Evolutionary conservation across 2,888 invertebrate species (phyloP), one percentile per base, ranked within the genome.

Genomic region (Auanema sp.): DNA sequence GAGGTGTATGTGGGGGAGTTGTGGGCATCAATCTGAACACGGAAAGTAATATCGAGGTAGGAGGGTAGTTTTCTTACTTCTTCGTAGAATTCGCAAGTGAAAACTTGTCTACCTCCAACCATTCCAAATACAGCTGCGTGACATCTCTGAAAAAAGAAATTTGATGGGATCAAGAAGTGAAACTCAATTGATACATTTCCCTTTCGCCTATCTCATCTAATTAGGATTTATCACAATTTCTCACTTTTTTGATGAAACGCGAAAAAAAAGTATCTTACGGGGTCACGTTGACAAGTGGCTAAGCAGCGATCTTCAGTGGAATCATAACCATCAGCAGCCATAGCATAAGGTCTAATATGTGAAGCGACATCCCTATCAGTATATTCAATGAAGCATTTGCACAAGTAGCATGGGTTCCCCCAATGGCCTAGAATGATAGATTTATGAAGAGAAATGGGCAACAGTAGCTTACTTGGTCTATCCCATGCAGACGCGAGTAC

Each of bases 61-160:
- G 6, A 33, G 10, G 10, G 49, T 16, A 12, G 40, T 10, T 51
- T 44, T 18, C 63, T 64, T 10, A 72, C 56, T 40, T 71, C 65
- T 58, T 79, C 75, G 61, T 83, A 83, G 53, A 79, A 68, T 56
- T 83, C 83, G 58, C 83, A 83, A 18, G 81, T 78, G 73, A 82
- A 83, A 40, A 83, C 78, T 44, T 75, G 70, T 40, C 81, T 63
- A 1, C 83, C 83, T 10, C 83, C 83, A 23, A 81, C 75, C 65
- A 79, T 72, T 24, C 83, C 83, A 57, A 78, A 83, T 16, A 81
- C 81, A 2, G 73, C 83, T 11, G 79, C 78, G 24, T 71, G 69
- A 68, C 83, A 83, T 24, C 68, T 58, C 81, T 80, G 65, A 62
- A 79, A 53, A n/a, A 25, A 52, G 33, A 33, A 33, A 33, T 33